Conservation (phyloP, 2,888 invertebrate species). For the Ethmia dodecea region DNA sequence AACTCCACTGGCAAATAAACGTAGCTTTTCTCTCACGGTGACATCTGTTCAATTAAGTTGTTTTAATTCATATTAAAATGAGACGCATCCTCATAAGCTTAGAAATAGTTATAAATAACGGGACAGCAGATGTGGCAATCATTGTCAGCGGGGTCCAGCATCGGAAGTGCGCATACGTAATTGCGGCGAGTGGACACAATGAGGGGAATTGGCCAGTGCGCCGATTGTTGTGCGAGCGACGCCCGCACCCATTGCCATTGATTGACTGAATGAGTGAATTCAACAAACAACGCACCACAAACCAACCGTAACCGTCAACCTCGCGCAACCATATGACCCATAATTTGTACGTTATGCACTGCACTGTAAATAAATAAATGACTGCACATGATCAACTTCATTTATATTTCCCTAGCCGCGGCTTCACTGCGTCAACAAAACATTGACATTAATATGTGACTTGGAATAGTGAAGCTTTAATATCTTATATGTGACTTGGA, state of each 20-base stretch:
- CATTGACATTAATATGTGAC: no score
- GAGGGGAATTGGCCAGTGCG: constrained; percentile 72
- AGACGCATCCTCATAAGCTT: constrained; percentile 38
- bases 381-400: constrained; percentile 33
- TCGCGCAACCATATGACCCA: constrained; percentile 18
- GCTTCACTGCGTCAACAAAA: no score
- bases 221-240: constrained; percentile 73
- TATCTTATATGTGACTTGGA: no score
- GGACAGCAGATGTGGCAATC: constrained; percentile 50
- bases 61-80: constrained; percentile 26
- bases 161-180: constrained; percentile 72
- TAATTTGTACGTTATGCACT: constrained; percentile 11
- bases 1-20: no score
- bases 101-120: constrained; percentile 37
- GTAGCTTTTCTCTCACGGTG: no score
- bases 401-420: no score
- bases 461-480: no score
- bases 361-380: no score
- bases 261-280: constrained; percentile 68
- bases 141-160: constrained; percentile 45
- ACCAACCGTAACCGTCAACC: constrained; percentile 49
- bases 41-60: constrained; percentile 1
- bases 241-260: constrained; percentile 71
- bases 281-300: constrained; percentile 57
- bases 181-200: constrained; percentile 71